Evolutionary conservation across 2,888 invertebrate species (phyloP), one percentile per base, ranked within the genome.

Genomic region (Apeira syringaria): DNA sequence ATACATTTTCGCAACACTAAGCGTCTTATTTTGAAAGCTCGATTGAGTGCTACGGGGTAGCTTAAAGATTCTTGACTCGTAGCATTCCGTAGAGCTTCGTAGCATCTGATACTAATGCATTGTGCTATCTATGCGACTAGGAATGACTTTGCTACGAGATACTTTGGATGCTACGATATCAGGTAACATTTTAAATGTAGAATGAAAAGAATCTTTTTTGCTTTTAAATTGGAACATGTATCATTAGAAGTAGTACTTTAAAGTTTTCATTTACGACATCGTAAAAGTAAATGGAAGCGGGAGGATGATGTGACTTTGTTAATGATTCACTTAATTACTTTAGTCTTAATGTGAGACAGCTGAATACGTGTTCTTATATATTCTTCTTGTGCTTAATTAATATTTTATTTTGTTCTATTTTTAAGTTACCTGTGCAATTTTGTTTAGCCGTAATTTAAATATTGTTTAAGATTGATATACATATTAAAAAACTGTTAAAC

Each of bases 91-190:
- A 42, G 41, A 50, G 44, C 37, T 35, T 10, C 56, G 53, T 42
- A 54, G 48, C 47, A 46, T 47, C 47, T 45, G 50, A 55, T 47
- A 54, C 52, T 38, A 56, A 48, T 53, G 48, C 46, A 52, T 47
- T 53, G 43, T 52, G 34, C 45, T 43, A 43, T 41, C 34, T 37
- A 39, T 45, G 46, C 39, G 52, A 52, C 50, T 46, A 30, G 33
- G 33, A 56, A 49, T 49, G 27, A 46, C 40, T 40, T 22, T 18
- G 37, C 32, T 43, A 25, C 38, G 35, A 45, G 38, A 46, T 44
- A 25, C 45, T 30, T 20, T 20, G 5, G 20, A 20, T 20, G 2
- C 20, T 20, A 34, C 40, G 40, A 44, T 37, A 49, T 15, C 24
- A 30, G 47, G 36, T 41, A 50, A 47, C 45, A 45, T 45, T 50